Evolutionary conservation across 2,113 vertebrate species (phyloP).

Genomic region (Euleptes europaea): DNA sequence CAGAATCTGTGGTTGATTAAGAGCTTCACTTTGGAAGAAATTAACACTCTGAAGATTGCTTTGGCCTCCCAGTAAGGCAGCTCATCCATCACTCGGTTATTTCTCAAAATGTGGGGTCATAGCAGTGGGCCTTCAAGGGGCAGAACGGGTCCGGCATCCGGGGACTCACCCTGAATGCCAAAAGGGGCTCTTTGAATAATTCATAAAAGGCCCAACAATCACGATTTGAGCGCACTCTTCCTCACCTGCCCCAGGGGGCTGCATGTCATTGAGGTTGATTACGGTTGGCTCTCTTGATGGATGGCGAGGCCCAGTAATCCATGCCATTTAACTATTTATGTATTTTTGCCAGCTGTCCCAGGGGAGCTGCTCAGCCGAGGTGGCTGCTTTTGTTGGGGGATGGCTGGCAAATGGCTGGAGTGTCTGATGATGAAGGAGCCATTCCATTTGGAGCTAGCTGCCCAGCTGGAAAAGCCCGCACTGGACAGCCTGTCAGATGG

Average conservation of each 20-base stretch:
- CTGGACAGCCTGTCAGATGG: neutral
- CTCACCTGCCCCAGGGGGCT: neutral
- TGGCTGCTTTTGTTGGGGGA: conserved; percentile 22
- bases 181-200: conserved; percentile 62
- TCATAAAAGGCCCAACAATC: conserved; percentile 55
- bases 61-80: conserved; percentile 21
- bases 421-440: conserved; percentile 6
- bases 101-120: conserved; percentile 31
- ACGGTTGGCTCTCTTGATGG: conserved; percentile 29
- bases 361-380: conserved; percentile 34
- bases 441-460: conserved; percentile 17
- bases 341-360: conserved; percentile 30
- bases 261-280: conserved; percentile 39
- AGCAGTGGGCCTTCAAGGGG: neutral
- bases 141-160: conserved; percentile 14
- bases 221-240: conserved; percentile 12
- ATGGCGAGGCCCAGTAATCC: conserved; percentile 21
- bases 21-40: conserved; percentile 59
- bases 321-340: conserved; percentile 41
- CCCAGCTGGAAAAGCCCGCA: neutral
- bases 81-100: conserved; percentile 23
- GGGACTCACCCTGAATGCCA: conserved; percentile 34
- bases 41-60: conserved; percentile 52
- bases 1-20: conserved; percentile 58
- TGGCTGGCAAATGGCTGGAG: neutral